These are phyloP conservation scores for Amblyjoppa fuscipennis DNA, from an alignment of 2,888 invertebrate genomes.

Conservation along the genomic window DNA sequence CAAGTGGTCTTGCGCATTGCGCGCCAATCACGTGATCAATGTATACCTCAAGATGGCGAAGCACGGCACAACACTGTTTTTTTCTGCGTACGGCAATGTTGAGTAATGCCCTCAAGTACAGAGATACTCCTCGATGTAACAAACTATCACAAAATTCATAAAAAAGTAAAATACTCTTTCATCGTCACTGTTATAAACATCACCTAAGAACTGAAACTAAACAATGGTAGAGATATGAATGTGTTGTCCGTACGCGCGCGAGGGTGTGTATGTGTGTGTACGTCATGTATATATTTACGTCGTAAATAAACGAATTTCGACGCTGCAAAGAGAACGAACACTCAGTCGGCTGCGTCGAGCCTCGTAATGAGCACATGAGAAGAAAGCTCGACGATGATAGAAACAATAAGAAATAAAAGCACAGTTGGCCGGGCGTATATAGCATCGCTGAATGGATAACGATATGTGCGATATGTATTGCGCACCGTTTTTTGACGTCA, in stretches of 20 bases:
- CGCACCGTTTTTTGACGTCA: conserved; percentile 59
- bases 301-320: conserved; percentile 28
- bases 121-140: conserved; percentile 35
- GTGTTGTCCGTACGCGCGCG: conserved; percentile 31
- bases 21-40: conserved; percentile 68
- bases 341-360: background rate
- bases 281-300: conserved; percentile 1
- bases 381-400: conserved; percentile 5
- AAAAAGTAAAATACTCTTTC: background rate
- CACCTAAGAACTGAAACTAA: background rate
- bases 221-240: conserved; percentile 50
- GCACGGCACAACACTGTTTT: conserved; percentile 66
- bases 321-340: background rate
- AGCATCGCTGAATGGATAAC: conserved; percentile 44
- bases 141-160: conserved; percentile 16
- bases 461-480: conserved; percentile 57
- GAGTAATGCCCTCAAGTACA: conserved; percentile 27
- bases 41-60: conserved; percentile 72
- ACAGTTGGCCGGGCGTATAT: conserved; percentile 1
- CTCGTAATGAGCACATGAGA: conserved; percentile 11
- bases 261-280: conserved; percentile 34
- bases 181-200: conserved; percentile 16
- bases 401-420: background rate
- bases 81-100: conserved; percentile 45
- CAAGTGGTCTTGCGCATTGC: conserved; percentile 64